Percentiles rank a stretch among this genome's conserved stretches.
Evolutionary conservation across 2,888 invertebrate genomes (phyloP).

Genomic region (Eupelmus urozonus): DNA sequence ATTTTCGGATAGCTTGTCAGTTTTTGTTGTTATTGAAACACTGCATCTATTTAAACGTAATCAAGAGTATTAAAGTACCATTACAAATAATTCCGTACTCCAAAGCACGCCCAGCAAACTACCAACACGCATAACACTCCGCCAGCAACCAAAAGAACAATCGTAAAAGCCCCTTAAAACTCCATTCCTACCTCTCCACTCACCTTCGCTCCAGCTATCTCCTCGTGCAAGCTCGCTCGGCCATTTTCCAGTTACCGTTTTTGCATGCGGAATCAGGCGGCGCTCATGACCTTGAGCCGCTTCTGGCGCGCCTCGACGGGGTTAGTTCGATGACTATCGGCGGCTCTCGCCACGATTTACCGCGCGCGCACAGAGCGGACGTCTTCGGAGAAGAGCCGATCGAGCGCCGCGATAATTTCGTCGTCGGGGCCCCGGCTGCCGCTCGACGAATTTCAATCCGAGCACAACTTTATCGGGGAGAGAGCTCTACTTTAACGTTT

Average conservation of each 20-base stretch:
- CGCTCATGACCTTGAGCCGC: constrained; percentile 64
- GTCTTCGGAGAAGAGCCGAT: constrained; percentile 43
- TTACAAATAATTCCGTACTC: no score
- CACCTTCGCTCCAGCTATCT: no score
- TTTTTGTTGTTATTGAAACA: no score
- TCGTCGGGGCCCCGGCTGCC: constrained; percentile 13
- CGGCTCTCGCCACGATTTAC: not conserved
- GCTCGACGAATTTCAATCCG: constrained; percentile 50
- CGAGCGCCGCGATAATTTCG: constrained; percentile 53
- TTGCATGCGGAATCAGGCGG: constrained; percentile 13
- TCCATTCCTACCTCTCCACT: no score
- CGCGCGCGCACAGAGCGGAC: constrained; percentile 63
- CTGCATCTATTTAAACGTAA: no score
- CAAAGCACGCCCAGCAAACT: no score
- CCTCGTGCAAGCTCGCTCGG: not conserved
- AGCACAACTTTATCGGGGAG: constrained; percentile 45
- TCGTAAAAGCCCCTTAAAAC: no score
- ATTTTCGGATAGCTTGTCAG: no score
- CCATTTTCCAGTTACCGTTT: constrained; percentile 24
- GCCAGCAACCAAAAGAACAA: no score
- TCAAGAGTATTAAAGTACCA: no score
- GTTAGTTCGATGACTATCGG: constrained; percentile 67
- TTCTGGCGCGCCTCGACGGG: constrained; percentile 54
- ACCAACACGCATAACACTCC: no score
- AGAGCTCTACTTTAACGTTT: constrained; percentile 8